Conservation (phyloP, 2,113 vertebrate genomes). For the Geococcyx californianus region DNA sequence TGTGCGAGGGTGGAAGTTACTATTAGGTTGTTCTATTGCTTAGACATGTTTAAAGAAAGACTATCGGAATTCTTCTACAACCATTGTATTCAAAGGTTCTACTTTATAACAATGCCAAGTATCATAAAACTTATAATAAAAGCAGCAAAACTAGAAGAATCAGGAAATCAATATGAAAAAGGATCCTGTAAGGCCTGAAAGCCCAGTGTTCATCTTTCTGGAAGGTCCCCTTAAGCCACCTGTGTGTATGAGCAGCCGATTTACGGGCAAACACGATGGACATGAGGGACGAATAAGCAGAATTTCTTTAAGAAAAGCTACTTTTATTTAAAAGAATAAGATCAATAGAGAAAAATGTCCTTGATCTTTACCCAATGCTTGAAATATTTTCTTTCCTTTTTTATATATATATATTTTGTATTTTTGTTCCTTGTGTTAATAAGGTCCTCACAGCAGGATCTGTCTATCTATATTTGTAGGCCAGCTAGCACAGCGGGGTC, state of each 20-base stretch:
- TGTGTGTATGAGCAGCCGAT: not conserved
- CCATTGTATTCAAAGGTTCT: not conserved
- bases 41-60: not conserved
- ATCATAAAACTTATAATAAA: not conserved
- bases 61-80: not conserved
- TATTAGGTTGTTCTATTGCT: not conserved
- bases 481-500: not conserved
- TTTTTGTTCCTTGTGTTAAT: not conserved
- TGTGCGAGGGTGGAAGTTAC: not conserved
- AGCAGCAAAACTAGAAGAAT: not conserved
- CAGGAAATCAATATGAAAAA: not conserved
- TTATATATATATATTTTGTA: not conserved
- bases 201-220: not conserved
- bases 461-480: not conserved
- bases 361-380: not conserved
- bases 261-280: not conserved
- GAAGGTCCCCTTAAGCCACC: not conserved
- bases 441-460: not conserved
- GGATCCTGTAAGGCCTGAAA: not conserved
- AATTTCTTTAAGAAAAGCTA: not conserved
- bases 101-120: not conserved
- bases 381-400: not conserved
- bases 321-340: not conserved
- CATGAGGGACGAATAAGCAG: not conserved
- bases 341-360: not conserved